These are phyloP conservation scores for Chloroclystis v-ata DNA, from an alignment of 2,888 invertebrate species.

Conservation along the genomic window DNA sequence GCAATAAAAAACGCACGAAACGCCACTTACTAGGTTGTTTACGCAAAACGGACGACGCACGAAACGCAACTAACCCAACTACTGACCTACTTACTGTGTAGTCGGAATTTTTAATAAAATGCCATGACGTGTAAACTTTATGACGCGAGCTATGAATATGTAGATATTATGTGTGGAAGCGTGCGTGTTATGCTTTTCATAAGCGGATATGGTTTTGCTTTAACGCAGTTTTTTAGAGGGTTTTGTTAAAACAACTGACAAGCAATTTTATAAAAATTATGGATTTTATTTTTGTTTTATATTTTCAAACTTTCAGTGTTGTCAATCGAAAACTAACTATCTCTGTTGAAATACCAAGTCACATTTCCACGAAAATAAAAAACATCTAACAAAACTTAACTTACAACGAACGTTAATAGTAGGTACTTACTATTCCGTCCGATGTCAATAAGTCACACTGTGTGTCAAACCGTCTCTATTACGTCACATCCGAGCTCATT, in stretches of 20 bases:
- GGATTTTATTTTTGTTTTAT: background rate
- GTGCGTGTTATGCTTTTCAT: background rate
- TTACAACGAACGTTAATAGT: slow-evolving; percentile 1
- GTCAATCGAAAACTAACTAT: too few relatives aligned
- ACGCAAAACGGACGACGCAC: too few relatives aligned
- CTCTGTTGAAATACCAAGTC: too few relatives aligned
- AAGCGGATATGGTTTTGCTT: background rate
- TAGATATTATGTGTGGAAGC: background rate
- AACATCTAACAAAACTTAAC: background rate
- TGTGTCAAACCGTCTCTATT: slow-evolving; percentile 40
- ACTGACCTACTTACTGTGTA: slow-evolving; percentile 37
- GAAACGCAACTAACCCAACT: too few relatives aligned
- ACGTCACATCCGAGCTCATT: slow-evolving; percentile 43
- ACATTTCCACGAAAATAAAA: background rate
- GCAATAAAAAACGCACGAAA: too few relatives aligned
- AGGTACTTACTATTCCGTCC: slow-evolving; percentile 19
- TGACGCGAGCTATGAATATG: background rate
- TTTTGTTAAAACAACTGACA: background rate
- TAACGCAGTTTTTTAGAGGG: background rate
- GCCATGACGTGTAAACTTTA: slow-evolving; percentile 25
- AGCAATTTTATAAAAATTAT: background rate
- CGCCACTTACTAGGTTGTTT: too few relatives aligned
- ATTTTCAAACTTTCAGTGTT: too few relatives aligned
- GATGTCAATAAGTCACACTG: slow-evolving; percentile 45
- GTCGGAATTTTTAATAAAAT: slow-evolving; percentile 45